phyloP scores from a whole-genome alignment of 2,888 invertebrate species.

The Bombyx huttoni region DNA sequence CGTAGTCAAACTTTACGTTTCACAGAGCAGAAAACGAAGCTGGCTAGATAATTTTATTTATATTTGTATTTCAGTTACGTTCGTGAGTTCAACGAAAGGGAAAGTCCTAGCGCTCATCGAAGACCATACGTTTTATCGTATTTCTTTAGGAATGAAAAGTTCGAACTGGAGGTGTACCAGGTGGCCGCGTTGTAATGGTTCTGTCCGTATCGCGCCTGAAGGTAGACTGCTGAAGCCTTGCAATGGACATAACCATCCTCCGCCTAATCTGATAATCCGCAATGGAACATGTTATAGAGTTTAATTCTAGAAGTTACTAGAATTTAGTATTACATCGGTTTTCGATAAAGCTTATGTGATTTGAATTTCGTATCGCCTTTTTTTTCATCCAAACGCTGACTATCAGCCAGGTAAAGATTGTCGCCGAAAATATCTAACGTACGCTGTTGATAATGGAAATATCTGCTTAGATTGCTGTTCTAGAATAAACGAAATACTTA shows the following conservation, averaged over 20 bases:
- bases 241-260: constrained; percentile 21
- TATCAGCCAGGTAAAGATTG: too few relatives aligned
- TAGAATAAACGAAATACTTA: too few relatives aligned
- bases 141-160: constrained; percentile 5
- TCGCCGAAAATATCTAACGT: too few relatives aligned
- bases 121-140: constrained; percentile 29
- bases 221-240: constrained; percentile 16
- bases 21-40: too few relatives aligned
- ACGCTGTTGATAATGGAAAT: too few relatives aligned
- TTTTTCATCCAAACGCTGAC: too few relatives aligned
- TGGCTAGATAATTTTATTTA: not conserved
- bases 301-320: not conserved
- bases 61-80: constrained; percentile 18
- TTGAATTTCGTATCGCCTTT: too few relatives aligned
- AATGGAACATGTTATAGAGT: constrained; percentile 3
- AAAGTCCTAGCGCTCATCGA: constrained; percentile 24
- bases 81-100: constrained; percentile 21
- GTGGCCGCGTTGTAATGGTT: constrained; percentile 30
- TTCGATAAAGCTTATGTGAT: too few relatives aligned
- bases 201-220: constrained; percentile 26
- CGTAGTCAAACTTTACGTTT: too few relatives aligned
- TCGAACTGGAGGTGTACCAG: constrained; percentile 35
- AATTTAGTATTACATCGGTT: too few relatives aligned
- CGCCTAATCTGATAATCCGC: constrained; percentile 15
- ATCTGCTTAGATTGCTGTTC: too few relatives aligned